phyloP scores from a whole-genome alignment of 1,140 invertebrate genomes.

The Hycleus cichorii region DNA sequence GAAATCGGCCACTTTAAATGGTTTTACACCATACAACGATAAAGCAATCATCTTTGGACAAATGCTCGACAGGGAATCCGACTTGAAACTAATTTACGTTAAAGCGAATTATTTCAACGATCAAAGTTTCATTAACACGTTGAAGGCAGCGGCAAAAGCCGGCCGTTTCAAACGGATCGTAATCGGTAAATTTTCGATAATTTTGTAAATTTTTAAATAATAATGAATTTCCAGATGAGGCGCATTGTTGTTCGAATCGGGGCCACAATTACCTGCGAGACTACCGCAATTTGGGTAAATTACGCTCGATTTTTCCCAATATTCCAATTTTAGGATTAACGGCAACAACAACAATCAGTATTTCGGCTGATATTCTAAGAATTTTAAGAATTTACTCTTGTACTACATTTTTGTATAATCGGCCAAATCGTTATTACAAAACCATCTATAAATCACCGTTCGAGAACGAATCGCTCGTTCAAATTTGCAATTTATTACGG shows the following conservation, averaged over 20 bases:
- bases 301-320: constrained; percentile 56
- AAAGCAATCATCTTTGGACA: constrained; percentile 59
- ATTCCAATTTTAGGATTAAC: constrained; percentile 83
- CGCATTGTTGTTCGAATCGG: constrained; percentile 96
- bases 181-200: constrained; percentile 45
- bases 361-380: constrained; percentile 82
- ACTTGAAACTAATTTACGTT: constrained; percentile 84
- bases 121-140: constrained; percentile 50
- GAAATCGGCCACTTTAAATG: constrained; percentile 41
- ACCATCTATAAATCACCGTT: constrained; percentile 44
- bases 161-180: constrained; percentile 47
- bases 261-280: constrained; percentile 95
- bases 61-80: constrained; percentile 53
- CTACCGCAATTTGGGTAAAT: constrained; percentile 73
- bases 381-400: constrained; percentile 81
- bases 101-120: constrained; percentile 93
- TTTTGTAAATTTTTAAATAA: constrained; percentile 12
- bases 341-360: constrained; percentile 88
- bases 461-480: constrained; percentile 33
- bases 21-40: constrained; percentile 17
- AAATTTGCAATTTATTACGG: constrained; percentile 53
- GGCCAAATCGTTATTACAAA: constrained; percentile 84
- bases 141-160: constrained; percentile 49
- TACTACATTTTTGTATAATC: constrained; percentile 82
- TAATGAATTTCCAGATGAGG: constrained; percentile 78